phyloP scores from a whole-genome alignment of 2,797 vertebrate genomes.

The Centropyge bicolor region DNA sequence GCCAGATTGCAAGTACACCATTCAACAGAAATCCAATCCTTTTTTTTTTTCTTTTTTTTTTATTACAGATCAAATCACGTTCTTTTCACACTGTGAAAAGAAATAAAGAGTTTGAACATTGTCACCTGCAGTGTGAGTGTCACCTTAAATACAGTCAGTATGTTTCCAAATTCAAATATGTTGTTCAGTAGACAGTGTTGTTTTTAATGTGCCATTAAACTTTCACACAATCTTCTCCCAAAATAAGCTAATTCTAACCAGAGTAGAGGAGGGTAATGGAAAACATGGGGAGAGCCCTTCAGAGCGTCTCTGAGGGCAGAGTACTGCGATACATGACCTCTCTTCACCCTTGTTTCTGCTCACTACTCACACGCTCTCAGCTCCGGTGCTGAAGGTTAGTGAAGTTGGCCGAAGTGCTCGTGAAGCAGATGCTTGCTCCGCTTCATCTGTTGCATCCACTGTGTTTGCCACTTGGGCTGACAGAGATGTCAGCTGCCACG shows the following conservation, averaged over 20 bases:
- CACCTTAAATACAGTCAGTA: not conserved
- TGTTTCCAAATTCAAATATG: not conserved
- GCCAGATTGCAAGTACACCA: not conserved
- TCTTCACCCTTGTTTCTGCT: slow-evolving; percentile 1
- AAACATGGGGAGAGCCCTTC: not conserved
- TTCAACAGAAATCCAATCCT: not conserved
- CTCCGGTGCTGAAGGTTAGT: not conserved
- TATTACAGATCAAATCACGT: not conserved
- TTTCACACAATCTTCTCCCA: not conserved
- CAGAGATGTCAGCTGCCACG: slow-evolving; percentile 3
- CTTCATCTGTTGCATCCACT: not conserved
- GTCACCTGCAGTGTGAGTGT: not conserved
- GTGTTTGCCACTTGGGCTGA: not conserved
- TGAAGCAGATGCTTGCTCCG: not conserved
- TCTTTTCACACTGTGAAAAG: not conserved
- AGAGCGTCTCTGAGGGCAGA: not conserved
- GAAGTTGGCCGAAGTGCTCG: not conserved
- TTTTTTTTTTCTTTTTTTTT: not conserved
- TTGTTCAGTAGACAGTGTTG: not conserved
- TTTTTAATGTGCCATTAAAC: no score
- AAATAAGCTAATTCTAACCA: not conserved
- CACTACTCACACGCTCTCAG: not conserved
- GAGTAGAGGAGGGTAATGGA: not conserved
- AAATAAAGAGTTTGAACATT: not conserved
- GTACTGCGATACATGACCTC: not conserved